Conservation (phyloP, 2,888 invertebrate genomes). For the Xestia rhomboidea region DNA sequence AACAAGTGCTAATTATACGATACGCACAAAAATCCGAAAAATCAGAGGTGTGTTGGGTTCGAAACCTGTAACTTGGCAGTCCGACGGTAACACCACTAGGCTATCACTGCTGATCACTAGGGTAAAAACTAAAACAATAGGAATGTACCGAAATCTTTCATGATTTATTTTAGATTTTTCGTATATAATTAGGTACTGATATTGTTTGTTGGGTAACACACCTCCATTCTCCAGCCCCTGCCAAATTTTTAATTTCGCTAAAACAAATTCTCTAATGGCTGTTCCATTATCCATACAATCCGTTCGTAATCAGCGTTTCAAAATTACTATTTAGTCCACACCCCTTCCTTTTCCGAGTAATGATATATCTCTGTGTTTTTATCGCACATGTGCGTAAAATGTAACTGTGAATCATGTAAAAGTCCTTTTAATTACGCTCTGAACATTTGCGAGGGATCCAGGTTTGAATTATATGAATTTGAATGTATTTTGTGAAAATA, state of each 20-base stretch:
- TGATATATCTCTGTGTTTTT: conserved; percentile 71
- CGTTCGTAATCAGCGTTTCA: conserved; percentile 62
- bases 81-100: no score
- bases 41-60: background rate
- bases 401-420: conserved; percentile 68
- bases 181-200: background rate
- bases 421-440: conserved; percentile 66
- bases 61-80: background rate
- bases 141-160: no score
- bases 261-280: conserved; percentile 63
- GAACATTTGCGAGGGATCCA: conserved; percentile 58
- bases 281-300: conserved; percentile 38
- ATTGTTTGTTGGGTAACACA: background rate
- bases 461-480: conserved; percentile 60
- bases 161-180: no score
- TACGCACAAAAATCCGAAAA: background rate
- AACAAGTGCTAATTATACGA: no score
- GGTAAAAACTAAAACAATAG: no score
- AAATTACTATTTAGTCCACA: conserved; percentile 68
- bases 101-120: no score
- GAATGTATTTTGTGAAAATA: conserved; percentile 52
- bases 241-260: conserved; percentile 58
- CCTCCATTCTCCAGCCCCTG: background rate
- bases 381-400: conserved; percentile 61
- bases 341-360: conserved; percentile 65